A percentile compares a stretch with the other conserved stretches of the same genome.
These are phyloP conservation scores for Torymus auratus DNA, from an alignment of 2,888 invertebrate species.

Conservation along the genomic window DNA sequence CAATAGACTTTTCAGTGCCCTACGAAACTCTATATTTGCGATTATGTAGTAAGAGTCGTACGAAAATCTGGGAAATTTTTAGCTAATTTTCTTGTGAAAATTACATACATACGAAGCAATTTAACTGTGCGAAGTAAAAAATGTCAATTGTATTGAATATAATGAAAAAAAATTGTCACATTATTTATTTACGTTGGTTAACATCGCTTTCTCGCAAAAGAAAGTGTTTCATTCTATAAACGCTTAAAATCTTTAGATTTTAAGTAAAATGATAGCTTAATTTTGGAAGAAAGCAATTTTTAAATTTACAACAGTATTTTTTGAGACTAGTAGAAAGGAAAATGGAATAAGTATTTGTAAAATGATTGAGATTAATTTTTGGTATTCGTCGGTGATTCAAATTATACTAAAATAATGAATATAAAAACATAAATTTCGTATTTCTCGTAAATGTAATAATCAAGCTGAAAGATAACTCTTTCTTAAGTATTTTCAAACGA, in stretches of 20 bases:
- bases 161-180: conserved; percentile 54
- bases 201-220: too few relatives aligned
- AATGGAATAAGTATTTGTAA: conserved; percentile 3
- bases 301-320: conserved; percentile 45
- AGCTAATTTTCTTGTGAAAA: conserved; percentile 53
- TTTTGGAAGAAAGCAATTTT: not conserved
- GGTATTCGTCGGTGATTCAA: not conserved
- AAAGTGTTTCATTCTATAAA: conserved; percentile 5
- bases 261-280: conserved; percentile 16
- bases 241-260: not conserved
- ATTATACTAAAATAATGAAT: conserved; percentile 15
- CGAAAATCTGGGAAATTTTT: conserved; percentile 42
- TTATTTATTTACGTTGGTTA: conserved; percentile 33
- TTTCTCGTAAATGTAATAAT: conserved; percentile 22
- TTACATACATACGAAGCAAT: conserved; percentile 47
- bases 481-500: conserved; percentile 41
- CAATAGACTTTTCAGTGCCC: conserved; percentile 17
- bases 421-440: conserved; percentile 36
- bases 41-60: conserved; percentile 32
- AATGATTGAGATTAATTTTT: conserved; percentile 36
- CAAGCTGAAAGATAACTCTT: conserved; percentile 23
- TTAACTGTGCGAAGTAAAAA: conserved; percentile 34
- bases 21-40: conserved; percentile 22
- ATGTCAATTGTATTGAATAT: conserved; percentile 54
- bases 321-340: conserved; percentile 7